Evolutionary conservation across 2,888 invertebrate genomes (phyloP), one percentile per base, ranked within the genome.

Genomic region (Gortyna flavago): DNA sequence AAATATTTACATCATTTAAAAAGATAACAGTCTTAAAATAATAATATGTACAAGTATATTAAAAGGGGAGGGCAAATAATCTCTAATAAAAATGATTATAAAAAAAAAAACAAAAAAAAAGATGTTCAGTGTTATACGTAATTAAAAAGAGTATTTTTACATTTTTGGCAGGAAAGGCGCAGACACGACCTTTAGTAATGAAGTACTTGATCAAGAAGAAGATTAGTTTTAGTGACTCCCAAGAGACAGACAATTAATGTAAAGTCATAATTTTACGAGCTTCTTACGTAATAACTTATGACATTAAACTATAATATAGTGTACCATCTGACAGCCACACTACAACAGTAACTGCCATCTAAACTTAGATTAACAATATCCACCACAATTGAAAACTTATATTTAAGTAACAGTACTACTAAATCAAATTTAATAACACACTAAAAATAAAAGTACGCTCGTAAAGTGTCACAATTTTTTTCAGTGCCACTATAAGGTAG

Each of bases 351-450:
- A 82, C 57, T 66, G 48, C 61, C 76, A 73, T 79, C 89, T 82
- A 84, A 84, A 87, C 32, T 80, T 74, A 86, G 67, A 86, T 81
- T 80, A 83, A 87, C 81, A 84, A 79, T 79, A 79, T 77, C 57
- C 41, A 69, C 81, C 73, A 79, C 78, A 78, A 80, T 70, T 76
- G 75, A 25, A 61, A 71, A 70, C 25, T 81, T 77, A 81, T 85
- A 86, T 85, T 88, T 84, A 32, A 75, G 77, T 82, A 70, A 62
- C 61, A 75, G 79, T 78, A 66, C 70, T 77, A 79, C 79, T 88
- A 88, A 88, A 88, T 88, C 88, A 88, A 83, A 78, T 84, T 88
- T 88, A 85, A 88, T 82, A 86, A 70, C 80, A n/a, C 71, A 86
- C 79, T 87, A 75, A 83, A 85, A 87, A 82, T 87, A 77, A 84